Evolutionary conservation across 2,888 invertebrate species (phyloP), one percentile per base, ranked within the genome.

Genomic region (Drosophila demipolita): DNA sequence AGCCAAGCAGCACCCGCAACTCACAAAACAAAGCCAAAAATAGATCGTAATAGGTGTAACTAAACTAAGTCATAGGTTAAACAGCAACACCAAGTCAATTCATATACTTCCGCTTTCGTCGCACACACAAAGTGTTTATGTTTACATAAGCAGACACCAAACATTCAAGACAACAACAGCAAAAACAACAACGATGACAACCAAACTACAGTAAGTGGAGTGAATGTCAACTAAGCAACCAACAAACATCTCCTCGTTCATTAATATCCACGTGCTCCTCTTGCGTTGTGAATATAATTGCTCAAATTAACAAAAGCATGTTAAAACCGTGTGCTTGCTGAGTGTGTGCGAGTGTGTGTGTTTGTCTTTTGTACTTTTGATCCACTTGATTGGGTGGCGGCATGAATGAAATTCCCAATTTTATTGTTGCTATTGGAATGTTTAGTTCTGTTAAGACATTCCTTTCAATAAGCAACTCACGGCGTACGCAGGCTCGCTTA

Each of bases 51-150:
- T 77, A 71, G 62, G 53, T 64, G 40, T 58, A 64, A 64, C 66
- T 62, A 65, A 68, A 35, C 76, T 63, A 77, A 75, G 70, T 78
- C 62, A 75, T 75, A 78, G 62, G 45, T 68, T 68, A 68, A 63
- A 72, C 33, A 71, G 65, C 58, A 20, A 49, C 38, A 63, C 12
- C 49, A 63, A 67, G 64, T 75, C 64, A 70, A 59, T 71, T 65
- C 12, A 58, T 42, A 33, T 77, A 54, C 75, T 65, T 69, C 50
- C 63, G 61, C 53, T 60, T 23, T 42, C 33, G 20, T 64, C 58
- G 73, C 82, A 78, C 75, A 67, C 1, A 75, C 73, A 78, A 68
- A 72, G 80, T 79, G 78, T 83, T 78, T 86, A 87, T 88, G 82
- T 80, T 89, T 87, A 87, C 81, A 82, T 87, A 80, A 79, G 87